phyloP scores from a whole-genome alignment of 2,797 vertebrate species.

The Gallinago solitaria region DNA sequence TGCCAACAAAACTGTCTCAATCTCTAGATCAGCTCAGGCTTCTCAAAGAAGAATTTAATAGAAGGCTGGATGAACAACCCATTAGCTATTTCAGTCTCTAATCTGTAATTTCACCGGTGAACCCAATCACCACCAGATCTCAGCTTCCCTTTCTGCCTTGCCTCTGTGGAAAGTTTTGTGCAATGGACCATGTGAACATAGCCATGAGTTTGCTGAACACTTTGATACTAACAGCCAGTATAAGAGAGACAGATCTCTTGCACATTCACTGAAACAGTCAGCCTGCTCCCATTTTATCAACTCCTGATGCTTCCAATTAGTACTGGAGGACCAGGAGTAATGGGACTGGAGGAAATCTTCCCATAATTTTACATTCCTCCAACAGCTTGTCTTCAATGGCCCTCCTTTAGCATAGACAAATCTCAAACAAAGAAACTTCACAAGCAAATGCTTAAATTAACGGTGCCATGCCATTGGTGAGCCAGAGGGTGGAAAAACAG shows the following conservation, averaged over 20 bases:
- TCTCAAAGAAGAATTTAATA: neutral
- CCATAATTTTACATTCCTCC: neutral
- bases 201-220: neutral
- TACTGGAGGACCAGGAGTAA: neutral
- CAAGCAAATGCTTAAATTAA: neutral
- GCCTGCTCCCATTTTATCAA: neutral
- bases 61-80: neutral
- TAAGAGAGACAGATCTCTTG: neutral
- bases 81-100: neutral
- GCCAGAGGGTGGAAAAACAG: neutral
- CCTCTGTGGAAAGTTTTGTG: neutral
- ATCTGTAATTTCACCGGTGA: neutral
- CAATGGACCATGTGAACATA: neutral
- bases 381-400: neutral
- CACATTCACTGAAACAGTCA: neutral
- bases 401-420: neutral
- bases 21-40: neutral
- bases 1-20: neutral
- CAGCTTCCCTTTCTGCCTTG: neutral
- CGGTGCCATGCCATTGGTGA: neutral
- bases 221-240: neutral
- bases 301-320: neutral
- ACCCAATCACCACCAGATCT: neutral
- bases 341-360: neutral
- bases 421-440: neutral